phyloP scores from a whole-genome alignment of 2,113 vertebrate species.

The Ondatra zibethicus region DNA sequence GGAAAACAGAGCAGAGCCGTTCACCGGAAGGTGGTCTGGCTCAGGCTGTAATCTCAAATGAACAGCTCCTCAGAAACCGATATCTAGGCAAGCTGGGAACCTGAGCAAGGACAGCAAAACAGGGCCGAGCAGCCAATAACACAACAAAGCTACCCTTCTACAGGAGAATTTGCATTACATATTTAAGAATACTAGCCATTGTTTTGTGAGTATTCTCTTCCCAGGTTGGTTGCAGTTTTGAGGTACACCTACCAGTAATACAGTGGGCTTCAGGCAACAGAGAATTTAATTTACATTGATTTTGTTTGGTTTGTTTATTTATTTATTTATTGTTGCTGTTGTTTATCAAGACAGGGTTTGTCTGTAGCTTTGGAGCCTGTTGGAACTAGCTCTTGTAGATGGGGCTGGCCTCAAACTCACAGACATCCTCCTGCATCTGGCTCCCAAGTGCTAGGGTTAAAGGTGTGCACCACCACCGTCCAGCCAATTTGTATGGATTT shows the following conservation, averaged over 20 bases:
- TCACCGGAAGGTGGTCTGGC: too few species aligned
- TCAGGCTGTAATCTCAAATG: background rate
- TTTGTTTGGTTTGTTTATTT: too few species aligned
- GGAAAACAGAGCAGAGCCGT: background rate
- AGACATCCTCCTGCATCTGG: too few species aligned
- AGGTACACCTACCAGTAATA: background rate
- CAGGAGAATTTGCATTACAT: background rate
- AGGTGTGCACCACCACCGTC: too few species aligned
- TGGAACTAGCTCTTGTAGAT: too few species aligned
- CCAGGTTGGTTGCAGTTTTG: too few species aligned
- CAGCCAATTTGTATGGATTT: too few species aligned
- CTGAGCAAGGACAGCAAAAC: background rate
- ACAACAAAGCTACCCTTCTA: background rate
- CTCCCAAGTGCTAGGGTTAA: too few species aligned
- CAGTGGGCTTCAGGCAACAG: background rate
- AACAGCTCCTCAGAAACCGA: background rate
- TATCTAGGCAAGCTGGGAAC: background rate
- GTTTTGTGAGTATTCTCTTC: background rate
- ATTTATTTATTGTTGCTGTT: too few species aligned
- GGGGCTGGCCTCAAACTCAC: too few species aligned
- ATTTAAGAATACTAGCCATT: background rate
- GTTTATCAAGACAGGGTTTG: too few species aligned
- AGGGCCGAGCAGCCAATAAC: background rate
- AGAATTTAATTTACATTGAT: background rate
- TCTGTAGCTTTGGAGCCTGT: too few species aligned